Conservation (phyloP, 2,113 vertebrate genomes). For the Passer domesticus region DNA sequence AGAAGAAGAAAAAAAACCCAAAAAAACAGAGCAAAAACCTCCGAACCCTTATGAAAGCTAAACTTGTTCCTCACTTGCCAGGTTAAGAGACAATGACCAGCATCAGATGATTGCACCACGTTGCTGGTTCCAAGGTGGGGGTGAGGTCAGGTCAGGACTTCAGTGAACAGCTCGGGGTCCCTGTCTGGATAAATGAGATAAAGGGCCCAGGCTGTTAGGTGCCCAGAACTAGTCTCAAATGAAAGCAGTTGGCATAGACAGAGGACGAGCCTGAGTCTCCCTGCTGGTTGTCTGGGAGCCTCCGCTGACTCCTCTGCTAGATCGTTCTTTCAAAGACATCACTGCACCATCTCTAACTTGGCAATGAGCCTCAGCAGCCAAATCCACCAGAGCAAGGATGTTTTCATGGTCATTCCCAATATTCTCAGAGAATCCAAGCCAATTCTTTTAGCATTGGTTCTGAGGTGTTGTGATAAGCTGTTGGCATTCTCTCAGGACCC, state of each 20-base stretch:
- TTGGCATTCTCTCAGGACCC: not conserved
- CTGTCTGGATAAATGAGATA: not conserved
- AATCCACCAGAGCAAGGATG: not conserved
- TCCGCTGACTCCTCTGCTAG: not conserved
- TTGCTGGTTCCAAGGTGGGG: not conserved
- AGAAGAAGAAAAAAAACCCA: not conserved
- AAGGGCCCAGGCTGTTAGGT: not conserved
- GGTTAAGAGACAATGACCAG: not conserved
- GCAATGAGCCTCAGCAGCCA: not conserved
- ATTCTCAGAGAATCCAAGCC: not conserved
- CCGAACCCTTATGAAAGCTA: fast-evolving
- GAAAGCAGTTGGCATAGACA: not conserved
- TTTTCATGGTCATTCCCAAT: not conserved
- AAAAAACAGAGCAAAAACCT: not conserved
- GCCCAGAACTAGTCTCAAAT: not conserved
- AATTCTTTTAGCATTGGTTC: not conserved
- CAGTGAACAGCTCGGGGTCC: fast-evolving
- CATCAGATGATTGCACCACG: fast-evolving
- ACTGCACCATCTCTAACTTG: not conserved
- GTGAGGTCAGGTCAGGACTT: not conserved
- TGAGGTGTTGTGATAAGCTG: fast-evolving
- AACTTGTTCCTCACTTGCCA: not conserved
- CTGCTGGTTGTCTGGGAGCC: not conserved
- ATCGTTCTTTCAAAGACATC: not conserved
- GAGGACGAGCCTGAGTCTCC: not conserved